phyloP scores from a whole-genome alignment of 1,140 invertebrate species.

The Heterodera carotae region DNA sequence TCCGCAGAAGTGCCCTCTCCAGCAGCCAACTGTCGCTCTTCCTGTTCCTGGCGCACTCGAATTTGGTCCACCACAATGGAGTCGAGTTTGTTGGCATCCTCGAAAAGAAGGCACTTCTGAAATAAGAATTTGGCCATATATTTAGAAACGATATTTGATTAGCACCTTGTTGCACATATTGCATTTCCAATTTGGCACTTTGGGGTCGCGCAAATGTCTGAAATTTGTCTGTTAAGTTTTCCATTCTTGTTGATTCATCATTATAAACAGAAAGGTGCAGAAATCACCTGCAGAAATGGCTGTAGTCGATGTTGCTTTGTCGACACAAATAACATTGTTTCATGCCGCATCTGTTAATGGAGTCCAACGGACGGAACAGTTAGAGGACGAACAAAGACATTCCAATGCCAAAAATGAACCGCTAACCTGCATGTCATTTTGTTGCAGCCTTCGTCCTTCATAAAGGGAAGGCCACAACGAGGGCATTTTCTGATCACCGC shows the following conservation, averaged over 20 bases:
- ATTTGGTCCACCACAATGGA: conserved; percentile 32
- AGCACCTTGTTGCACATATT: conserved; percentile 30
- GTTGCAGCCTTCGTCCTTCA: conserved; percentile 75
- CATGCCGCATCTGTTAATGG: not conserved
- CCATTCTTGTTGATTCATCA: too few species aligned
- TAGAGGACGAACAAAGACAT: not conserved
- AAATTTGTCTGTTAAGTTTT: too few species aligned
- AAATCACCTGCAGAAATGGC: conserved; percentile 65
- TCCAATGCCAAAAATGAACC: not conserved
- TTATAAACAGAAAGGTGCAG: too few species aligned
- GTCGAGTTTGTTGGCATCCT: conserved; percentile 35
- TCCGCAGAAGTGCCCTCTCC: not conserved
- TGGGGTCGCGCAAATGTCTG: conserved; percentile 39
- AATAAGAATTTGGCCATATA: not conserved
- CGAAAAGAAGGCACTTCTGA: conserved; percentile 34
- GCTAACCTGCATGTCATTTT: conserved; percentile 74
- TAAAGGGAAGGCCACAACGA: conserved; percentile 71
- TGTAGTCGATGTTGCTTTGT: conserved; percentile 69
- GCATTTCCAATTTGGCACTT: conserved; percentile 11
- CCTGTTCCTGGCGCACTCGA: conserved; percentile 10
- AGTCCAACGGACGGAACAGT: too few species aligned
- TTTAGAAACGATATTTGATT: too few species aligned
- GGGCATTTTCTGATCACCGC: conserved; percentile 69
- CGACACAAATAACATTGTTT: conserved; percentile 22
- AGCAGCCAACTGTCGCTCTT: not conserved